These are phyloP conservation scores for Brienomyrus longianalis DNA, from an alignment of 2,113 vertebrate species.

Conservation along the genomic window DNA sequence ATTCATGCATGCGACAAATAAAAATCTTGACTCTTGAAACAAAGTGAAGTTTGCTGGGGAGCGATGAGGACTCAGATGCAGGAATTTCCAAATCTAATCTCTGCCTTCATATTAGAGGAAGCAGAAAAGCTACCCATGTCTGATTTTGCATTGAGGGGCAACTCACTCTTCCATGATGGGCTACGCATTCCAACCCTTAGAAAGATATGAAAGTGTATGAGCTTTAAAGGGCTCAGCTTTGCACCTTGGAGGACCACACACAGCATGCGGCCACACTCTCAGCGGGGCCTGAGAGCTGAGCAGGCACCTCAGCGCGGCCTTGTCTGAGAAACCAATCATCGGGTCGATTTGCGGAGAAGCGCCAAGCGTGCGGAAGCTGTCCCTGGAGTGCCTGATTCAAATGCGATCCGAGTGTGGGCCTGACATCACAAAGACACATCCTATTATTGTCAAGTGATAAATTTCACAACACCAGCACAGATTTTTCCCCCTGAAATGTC, in stretches of 20 bases:
- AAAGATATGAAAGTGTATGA: background rate
- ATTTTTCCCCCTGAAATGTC: background rate
- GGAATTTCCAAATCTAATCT: background rate
- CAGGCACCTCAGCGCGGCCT: background rate
- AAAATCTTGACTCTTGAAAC: background rate
- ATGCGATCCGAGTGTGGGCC: background rate
- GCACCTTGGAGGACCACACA: background rate
- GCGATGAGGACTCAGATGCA: background rate
- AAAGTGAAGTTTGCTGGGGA: background rate
- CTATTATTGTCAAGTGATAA: background rate
- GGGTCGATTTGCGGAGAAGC: background rate
- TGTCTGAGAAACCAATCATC: background rate
- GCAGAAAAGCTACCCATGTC: background rate
- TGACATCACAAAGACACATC: background rate
- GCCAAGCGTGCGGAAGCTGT: background rate
- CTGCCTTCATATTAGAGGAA: background rate
- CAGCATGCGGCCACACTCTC: background rate
- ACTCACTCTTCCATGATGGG: background rate
- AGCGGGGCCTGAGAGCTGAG: background rate
- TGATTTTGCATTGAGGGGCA: background rate
- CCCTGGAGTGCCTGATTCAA: background rate
- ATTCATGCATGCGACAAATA: background rate
- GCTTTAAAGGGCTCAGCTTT: background rate
- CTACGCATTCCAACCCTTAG: background rate
- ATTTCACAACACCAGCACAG: background rate